Percentiles rank a stretch among this genome's conserved stretches.
Conservation (phyloP, 2,113 vertebrate genomes). For the Prunella himalayana region DNA sequence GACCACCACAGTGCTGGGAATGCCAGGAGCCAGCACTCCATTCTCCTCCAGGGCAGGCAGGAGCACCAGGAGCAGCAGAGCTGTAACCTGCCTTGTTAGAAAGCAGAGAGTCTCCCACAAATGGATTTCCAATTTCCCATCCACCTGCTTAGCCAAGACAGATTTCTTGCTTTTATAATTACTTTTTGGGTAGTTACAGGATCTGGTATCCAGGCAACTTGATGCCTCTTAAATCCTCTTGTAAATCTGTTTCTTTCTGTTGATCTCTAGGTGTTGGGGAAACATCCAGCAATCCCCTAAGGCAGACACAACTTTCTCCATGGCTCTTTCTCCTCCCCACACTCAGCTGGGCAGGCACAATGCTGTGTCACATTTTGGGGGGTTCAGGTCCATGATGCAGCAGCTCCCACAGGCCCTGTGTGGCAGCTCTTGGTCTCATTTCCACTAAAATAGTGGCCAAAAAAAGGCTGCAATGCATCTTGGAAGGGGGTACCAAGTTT, state of each 20-base stretch:
- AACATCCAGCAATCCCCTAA: neutral
- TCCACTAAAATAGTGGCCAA: neutral
- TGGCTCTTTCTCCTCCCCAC: neutral
- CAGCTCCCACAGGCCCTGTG: neutral
- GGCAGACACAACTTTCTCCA: neutral
- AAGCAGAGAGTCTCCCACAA: constrained; percentile 64
- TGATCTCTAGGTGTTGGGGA: neutral
- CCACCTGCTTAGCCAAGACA: constrained; percentile 65
- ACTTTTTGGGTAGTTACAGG: constrained; percentile 66
- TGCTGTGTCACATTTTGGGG: neutral
- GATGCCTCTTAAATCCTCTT: constrained; percentile 56
- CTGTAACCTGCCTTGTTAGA: constrained; percentile 47
- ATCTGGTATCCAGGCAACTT: constrained; percentile 74
- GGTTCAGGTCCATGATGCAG: fast-evolving
- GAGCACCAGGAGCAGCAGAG: neutral
- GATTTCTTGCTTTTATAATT: constrained; percentile 72
- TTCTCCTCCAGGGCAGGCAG: neutral
- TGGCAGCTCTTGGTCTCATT: neutral
- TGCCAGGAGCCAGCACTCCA: fast-evolving
- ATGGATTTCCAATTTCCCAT: constrained; percentile 75
- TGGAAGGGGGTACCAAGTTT: neutral
- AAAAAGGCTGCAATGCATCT: neutral
- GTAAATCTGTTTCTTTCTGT: constrained; percentile 17
- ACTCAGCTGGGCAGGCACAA: fast-evolving
- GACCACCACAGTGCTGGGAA: fast-evolving